A percentile compares a stretch with the other conserved stretches of the same genome.
phyloP scores from a whole-genome alignment of 2,113 vertebrate species.

The Ptychochromis oligacanthus region DNA sequence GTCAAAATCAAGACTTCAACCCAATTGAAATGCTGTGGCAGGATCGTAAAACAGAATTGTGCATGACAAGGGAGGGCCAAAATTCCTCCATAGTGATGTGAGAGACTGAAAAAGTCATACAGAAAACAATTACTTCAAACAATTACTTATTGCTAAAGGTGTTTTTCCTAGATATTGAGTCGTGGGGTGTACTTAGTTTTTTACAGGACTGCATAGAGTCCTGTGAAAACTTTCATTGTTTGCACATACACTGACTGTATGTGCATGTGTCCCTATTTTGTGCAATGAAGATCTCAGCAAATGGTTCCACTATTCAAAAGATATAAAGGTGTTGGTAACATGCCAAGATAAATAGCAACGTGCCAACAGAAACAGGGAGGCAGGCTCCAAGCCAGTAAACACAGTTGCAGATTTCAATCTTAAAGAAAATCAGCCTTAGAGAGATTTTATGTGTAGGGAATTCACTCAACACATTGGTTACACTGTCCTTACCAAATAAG shows the following conservation, averaged over 20 bases:
- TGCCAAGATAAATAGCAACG: neutral
- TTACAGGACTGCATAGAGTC: neutral
- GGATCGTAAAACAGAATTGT: neutral
- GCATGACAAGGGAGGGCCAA: neutral
- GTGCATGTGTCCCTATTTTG: no score
- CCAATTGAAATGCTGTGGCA: neutral
- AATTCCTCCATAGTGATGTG: neutral
- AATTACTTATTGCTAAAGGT: neutral
- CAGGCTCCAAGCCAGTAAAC: neutral
- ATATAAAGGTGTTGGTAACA: neutral
- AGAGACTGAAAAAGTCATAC: neutral
- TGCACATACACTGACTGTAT: no score
- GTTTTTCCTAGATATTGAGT: neutral
- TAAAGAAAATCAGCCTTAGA: neutral
- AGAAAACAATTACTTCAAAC: neutral
- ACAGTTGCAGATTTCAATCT: neutral
- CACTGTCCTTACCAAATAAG: slow-evolving; percentile 94
- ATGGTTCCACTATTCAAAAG: neutral
- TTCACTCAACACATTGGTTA: neutral
- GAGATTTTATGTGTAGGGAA: neutral
- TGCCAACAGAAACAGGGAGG: neutral
- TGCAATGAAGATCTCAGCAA: neutral
- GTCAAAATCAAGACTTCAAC: neutral
- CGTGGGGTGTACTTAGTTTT: neutral
- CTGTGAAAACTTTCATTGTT: neutral